Conservation (phyloP, 2,797 vertebrate species). For the Tapera naevia region DNA sequence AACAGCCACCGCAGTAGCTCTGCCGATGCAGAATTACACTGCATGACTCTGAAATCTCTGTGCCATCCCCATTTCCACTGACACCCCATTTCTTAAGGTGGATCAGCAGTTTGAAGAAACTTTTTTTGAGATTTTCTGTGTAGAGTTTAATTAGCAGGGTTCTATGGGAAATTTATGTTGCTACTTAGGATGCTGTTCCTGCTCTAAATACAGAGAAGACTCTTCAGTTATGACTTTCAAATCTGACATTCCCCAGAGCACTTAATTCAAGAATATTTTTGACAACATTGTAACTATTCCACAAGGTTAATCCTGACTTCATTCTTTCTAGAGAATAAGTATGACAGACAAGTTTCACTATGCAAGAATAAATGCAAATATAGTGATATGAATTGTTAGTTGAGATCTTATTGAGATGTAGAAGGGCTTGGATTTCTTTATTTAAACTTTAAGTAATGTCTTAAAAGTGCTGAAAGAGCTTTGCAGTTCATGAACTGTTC, state of each 20-base stretch:
- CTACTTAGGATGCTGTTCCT: not conserved
- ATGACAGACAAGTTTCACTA: not conserved
- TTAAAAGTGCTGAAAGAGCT: too few species aligned
- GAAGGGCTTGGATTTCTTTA: too few species aligned
- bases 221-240: not conserved
- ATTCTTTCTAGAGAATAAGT: not conserved
- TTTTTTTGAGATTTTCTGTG: not conserved
- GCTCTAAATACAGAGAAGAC: not conserved
- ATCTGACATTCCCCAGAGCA: not conserved
- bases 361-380: too few species aligned
- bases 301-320: not conserved
- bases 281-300: not conserved
- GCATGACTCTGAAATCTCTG: not conserved
- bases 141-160: not conserved
- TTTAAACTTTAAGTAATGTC: too few species aligned
- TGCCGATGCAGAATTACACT: not conserved
- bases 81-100: not conserved
- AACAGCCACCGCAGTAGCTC: fast-evolving
- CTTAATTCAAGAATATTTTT: not conserved
- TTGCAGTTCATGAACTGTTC: too few species aligned
- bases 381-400: too few species aligned
- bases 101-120: not conserved
- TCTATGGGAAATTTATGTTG: not conserved
- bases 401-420: too few species aligned
- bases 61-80: not conserved